A percentile compares a stretch with the other conserved stretches of the same genome.
These are phyloP conservation scores for Chrysomela aeneicollis DNA, from an alignment of 2,888 invertebrate genomes.

Conservation along the genomic window DNA sequence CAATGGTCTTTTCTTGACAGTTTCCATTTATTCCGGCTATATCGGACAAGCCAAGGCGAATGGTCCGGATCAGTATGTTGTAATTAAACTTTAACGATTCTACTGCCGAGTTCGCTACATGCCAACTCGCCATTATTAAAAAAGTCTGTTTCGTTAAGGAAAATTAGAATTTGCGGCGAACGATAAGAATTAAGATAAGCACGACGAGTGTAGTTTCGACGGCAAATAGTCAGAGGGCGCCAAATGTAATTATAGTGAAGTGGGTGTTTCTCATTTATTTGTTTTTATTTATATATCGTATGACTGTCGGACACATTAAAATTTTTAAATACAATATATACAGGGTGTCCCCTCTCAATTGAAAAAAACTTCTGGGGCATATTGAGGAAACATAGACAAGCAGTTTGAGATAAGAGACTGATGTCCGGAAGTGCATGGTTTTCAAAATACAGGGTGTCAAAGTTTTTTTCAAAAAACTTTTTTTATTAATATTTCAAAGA, in stretches of 20 bases:
- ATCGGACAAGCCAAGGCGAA: slow-evolving; percentile 18
- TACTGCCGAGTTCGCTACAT: slow-evolving; percentile 38
- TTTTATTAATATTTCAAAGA: too few relatives aligned
- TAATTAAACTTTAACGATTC: slow-evolving; percentile 44
- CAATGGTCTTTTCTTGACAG: not conserved
- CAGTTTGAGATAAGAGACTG: too few relatives aligned
- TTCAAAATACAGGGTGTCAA: too few relatives aligned
- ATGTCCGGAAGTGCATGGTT: too few relatives aligned
- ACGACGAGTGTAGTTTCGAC: slow-evolving; percentile 6
- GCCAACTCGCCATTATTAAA: slow-evolving; percentile 40
- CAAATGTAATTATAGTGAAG: not conserved
- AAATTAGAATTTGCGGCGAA: slow-evolving; percentile 38
- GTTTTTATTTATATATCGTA: too few relatives aligned
- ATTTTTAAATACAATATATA: too few relatives aligned
- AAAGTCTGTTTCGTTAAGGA: slow-evolving; percentile 38
- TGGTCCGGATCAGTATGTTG: slow-evolving; percentile 38
- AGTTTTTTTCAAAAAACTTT: too few relatives aligned
- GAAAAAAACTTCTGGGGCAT: too few relatives aligned
- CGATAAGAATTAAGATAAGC: slow-evolving; percentile 33
- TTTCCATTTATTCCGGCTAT: slow-evolving; percentile 24
- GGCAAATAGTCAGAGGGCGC: not conserved
- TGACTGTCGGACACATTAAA: too few relatives aligned
- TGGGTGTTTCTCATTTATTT: not conserved
- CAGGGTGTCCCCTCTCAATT: too few relatives aligned
- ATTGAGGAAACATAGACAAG: too few relatives aligned